Base-by-base conservation (phyloP, 2,888 invertebrate species). In the Adineta ricciae region DNA sequence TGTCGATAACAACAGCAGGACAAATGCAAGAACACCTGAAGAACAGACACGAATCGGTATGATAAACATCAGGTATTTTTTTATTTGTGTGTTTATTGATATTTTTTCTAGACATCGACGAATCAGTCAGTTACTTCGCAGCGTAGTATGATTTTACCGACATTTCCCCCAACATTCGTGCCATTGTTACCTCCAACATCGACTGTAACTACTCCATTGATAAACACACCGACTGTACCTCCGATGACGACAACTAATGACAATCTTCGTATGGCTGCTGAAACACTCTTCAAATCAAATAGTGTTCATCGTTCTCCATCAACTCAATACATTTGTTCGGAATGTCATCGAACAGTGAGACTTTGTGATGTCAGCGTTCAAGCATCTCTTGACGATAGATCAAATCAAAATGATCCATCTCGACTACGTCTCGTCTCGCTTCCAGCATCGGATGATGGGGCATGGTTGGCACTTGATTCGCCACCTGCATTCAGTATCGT, bases 301-400 rank as follows among this genome's bases (percentile, higher is more conserved):
- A 78, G 78, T 78, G 78, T 78, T 38, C 41, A 78, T 38, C 78
- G 78, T 38, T 41, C 1, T n/a, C 38, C 78, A 0, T 78, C 41
- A 5, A n/a, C 11, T 21, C 38, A 78, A 41, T 41, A n/a, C n/a
- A 24, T 2, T 11, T 78, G 78, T 78, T 41, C 78, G 11, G 11
- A 78, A n/a, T 78, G 78, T n/a, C 38, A 41, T 41, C 78, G 24
- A 41, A 9, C 21, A 11, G n/a, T 78, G 24, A 78, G 14, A 41
- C 14, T 21, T 41, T 78, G 41, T 38, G 78, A 78, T 78, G 78
- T 78, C n/a, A 78, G 78, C 14, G 78, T 78, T 24, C 78, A 78
- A 41, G 16, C 38, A 41, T 24, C 41, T 38, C 41, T 41, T 9
- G 41, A 78, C 41, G 21, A 41, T 9, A 41, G 11, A 19, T 36